phyloP scores from a whole-genome alignment of 2,888 invertebrate species.

The Cephus spinipes region DNA sequence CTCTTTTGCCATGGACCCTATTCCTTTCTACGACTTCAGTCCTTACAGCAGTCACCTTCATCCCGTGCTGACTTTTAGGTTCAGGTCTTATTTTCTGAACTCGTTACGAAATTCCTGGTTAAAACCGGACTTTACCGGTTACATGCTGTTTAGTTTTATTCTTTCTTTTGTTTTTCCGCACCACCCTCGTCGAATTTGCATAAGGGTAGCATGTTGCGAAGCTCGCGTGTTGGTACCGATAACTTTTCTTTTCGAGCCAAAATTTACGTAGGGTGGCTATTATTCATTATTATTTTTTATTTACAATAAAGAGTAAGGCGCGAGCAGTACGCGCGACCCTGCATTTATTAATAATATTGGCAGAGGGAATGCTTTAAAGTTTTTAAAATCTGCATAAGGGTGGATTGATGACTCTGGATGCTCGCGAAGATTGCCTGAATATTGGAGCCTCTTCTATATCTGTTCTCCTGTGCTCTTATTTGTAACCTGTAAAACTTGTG shows the following conservation, averaged over 20 bases:
- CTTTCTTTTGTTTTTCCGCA: neutral
- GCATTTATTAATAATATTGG: neutral
- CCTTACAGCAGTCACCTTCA: neutral
- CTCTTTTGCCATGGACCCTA: slow-evolving; percentile 13
- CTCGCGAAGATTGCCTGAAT: neutral
- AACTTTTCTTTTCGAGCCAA: neutral
- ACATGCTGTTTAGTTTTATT: neutral
- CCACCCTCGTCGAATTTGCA: neutral
- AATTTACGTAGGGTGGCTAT: neutral
- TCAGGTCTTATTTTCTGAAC: slow-evolving; percentile 38
- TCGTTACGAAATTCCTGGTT: neutral
- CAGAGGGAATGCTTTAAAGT: neutral
- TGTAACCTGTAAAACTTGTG: slow-evolving; percentile 33
- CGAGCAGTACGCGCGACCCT: neutral
- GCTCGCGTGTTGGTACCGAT: neutral
- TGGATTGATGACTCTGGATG: neutral
- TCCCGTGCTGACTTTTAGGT: slow-evolving; percentile 23
- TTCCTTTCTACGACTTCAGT: slow-evolving; percentile 9
- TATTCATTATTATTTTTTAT: neutral
- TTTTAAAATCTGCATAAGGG: neutral
- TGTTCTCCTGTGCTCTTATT: slow-evolving; percentile 17
- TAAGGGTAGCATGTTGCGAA: neutral
- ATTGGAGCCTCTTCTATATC: neutral
- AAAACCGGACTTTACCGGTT: neutral
- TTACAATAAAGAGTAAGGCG: neutral